A percentile compares a stretch with the other conserved stretches of the same genome.
Conservation (phyloP, 2,797 vertebrate species). For the Agapornis canus region DNA sequence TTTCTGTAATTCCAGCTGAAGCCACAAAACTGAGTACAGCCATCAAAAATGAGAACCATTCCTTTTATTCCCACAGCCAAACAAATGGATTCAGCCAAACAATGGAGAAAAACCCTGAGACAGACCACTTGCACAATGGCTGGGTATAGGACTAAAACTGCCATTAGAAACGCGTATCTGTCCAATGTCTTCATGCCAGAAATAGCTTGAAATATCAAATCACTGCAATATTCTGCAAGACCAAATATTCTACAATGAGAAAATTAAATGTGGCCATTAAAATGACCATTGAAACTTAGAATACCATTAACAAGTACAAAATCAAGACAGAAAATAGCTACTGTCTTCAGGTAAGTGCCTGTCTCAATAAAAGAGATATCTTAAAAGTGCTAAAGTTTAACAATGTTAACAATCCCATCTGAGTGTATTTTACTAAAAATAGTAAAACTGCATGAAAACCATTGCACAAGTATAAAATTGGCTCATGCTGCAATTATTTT, state of each 20-base stretch:
- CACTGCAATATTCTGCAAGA: not conserved
- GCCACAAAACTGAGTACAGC: constrained; percentile 33
- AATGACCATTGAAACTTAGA: not conserved
- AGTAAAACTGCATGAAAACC: not conserved
- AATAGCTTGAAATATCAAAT: not conserved
- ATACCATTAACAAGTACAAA: not conserved
- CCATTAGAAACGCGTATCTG: not conserved
- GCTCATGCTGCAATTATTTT: not conserved
- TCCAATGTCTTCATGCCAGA: not conserved
- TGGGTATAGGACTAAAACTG: not conserved
- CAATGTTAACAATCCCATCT: not conserved
- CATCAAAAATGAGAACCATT: constrained; percentile 47
- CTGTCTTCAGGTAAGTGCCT: not conserved
- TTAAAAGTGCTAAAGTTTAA: not conserved
- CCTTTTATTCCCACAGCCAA: not conserved
- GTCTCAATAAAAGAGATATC: not conserved
- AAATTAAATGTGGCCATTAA: not conserved
- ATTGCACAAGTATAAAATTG: not conserved
- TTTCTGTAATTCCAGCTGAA: constrained; percentile 37
- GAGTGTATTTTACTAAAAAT: not conserved
- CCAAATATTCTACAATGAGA: not conserved
- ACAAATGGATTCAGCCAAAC: not conserved
- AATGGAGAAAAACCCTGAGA: not conserved
- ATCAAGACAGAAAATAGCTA: not conserved
- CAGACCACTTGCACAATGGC: not conserved